phyloP scores from a whole-genome alignment of 2,888 invertebrate species.

The Sinhomidia bicolor region DNA sequence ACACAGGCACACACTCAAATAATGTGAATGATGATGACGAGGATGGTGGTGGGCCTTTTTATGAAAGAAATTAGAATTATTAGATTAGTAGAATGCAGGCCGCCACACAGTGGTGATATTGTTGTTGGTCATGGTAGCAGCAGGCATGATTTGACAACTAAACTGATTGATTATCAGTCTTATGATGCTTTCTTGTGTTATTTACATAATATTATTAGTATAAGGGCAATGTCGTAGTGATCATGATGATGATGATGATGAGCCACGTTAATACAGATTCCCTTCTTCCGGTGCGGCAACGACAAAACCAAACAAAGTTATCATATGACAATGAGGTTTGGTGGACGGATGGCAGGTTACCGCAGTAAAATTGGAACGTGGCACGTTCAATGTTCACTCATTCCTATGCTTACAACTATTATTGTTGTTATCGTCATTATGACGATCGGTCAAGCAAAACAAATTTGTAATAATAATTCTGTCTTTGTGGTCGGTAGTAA shows the following conservation, averaged over 20 bases:
- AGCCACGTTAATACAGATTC: not conserved
- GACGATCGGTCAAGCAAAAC: too few relatives aligned
- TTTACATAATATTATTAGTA: not conserved
- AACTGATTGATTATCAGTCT: not conserved
- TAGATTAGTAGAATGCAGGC: too few relatives aligned
- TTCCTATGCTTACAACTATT: too few relatives aligned
- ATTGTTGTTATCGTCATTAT: too few relatives aligned
- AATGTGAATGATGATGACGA: not conserved
- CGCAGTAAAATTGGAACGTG: too few relatives aligned
- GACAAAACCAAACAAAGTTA: not conserved
- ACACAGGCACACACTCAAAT: not conserved
- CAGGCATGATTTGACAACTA: not conserved
- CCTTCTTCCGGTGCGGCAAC: conserved; percentile 9
- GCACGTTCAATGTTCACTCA: too few relatives aligned
- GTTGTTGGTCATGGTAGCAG: not conserved
- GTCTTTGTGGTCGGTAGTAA: too few relatives aligned
- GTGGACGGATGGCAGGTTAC: not conserved
- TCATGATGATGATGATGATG: too few relatives aligned
- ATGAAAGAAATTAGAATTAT: not conserved
- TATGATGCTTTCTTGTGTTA: not conserved
- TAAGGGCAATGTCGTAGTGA: conserved; percentile 15
- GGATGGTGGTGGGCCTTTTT: too few relatives aligned
- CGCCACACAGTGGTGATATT: too few relatives aligned
- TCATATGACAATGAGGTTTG: too few relatives aligned
- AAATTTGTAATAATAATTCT: too few relatives aligned